Base-by-base conservation (phyloP, 2,888 invertebrate genomes). In the Aphrophora alni region DNA sequence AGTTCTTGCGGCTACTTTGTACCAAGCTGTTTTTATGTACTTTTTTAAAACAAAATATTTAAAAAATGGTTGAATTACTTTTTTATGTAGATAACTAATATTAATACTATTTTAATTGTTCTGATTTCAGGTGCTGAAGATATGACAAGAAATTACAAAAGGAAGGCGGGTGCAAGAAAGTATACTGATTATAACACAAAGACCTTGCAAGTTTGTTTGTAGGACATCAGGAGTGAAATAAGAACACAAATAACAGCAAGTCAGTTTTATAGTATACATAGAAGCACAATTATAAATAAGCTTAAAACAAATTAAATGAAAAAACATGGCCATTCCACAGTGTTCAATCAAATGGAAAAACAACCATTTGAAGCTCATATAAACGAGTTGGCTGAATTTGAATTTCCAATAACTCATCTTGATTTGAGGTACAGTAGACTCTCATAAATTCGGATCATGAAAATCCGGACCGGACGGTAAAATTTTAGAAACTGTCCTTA, bases 291-390 rank as follows among this genome's bases (percentile, higher is more conserved):
- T 21, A 79, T 81, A 44, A 84, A 83, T 59, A 82, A 78, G 38
- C 82, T 83, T 21, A 81, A 77, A 71, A 83, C 84, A 14, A 73
- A 83, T 82, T 78, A 33, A 80, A 0, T 70, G 71, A 33, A 77
- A 77, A 59, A 27, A 76, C 80, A 77, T 17, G 83, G 81, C 24
- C 73, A 74, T 28, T 82, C 51, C 69, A 73, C 76, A 44, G 82
- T 82, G 25, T 84, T 85, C 72, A 81, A 83, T 27, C 82, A 80
- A 17, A 83, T 79, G 33, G 84, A 86, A 82, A 86, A 86, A 82
- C 75, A 76, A 38, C 26, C 81, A 38, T 84, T 86, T 76, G 85
- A 83, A 26, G 75, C 80, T 69, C 82, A 83, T 70, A 79, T 84
- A 27, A 71, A 84, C 10, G 81, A 82, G 68, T 76, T 85, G 76